phyloP scores from a whole-genome alignment of 92 coral and sea anemone genomes.

The Paramuricea clavata region DNA sequence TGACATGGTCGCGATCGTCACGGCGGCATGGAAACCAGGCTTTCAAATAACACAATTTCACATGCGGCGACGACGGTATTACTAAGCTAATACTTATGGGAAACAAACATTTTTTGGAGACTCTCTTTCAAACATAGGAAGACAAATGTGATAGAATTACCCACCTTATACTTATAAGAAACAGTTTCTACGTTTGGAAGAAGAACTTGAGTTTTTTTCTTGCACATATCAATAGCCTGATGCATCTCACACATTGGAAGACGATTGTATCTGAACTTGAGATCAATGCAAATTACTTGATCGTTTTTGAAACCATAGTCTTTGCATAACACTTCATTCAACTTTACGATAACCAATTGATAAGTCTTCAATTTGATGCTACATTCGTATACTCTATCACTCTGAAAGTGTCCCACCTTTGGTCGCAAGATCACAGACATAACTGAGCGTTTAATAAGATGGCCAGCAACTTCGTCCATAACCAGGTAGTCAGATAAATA shows the following conservation, averaged over 20 bases:
- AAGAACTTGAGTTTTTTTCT: constrained; percentile 47
- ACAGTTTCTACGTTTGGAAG: constrained; percentile 41
- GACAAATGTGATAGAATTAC: too few species aligned
- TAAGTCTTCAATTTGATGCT: constrained; percentile 51
- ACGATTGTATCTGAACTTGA: constrained; percentile 81
- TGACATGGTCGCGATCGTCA: too few species aligned
- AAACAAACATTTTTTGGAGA: too few species aligned
- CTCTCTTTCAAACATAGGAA: too few species aligned
- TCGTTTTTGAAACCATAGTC: constrained; percentile 31
- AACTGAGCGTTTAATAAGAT: constrained; percentile 57
- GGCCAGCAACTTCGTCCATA: constrained; percentile 76
- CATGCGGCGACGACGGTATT: not conserved
- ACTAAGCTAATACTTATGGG: too few species aligned
- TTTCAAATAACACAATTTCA: too few species aligned
- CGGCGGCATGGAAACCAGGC: too few species aligned
- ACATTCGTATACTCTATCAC: constrained; percentile 64
- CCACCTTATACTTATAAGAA: constrained; percentile 34
- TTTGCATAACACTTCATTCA: constrained; percentile 42
- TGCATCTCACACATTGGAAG: constrained; percentile 88
- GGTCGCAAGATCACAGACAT: constrained; percentile 61
- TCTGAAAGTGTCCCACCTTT: not conserved
- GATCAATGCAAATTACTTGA: constrained; percentile 47
- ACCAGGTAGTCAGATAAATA: constrained; percentile 33
- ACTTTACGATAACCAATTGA: constrained; percentile 21
- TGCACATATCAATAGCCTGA: constrained; percentile 77